Percentiles rank a stretch among this genome's conserved stretches.
Conservation (phyloP, 2,888 invertebrate genomes). For the Cheilosia vulpina region DNA sequence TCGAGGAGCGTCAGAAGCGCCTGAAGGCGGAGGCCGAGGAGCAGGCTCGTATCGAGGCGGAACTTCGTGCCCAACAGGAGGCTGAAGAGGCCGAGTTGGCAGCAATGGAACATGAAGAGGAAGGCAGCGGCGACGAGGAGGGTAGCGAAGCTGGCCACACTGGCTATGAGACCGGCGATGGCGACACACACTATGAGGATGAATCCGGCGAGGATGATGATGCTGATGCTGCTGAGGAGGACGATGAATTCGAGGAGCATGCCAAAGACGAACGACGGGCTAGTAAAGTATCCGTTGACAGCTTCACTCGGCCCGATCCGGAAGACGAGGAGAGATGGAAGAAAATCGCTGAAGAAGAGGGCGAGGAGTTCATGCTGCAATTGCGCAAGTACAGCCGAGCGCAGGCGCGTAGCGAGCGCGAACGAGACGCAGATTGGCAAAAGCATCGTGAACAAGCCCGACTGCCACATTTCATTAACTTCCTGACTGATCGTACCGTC, state of each 20-base stretch:
- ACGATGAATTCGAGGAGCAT: constrained; percentile 78
- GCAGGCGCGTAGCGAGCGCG: constrained; percentile 81
- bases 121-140: constrained; percentile 77
- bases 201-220: constrained; percentile 75
- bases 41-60: constrained; percentile 80
- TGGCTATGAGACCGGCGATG: constrained; percentile 77
- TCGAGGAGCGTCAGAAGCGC: constrained; percentile 81
- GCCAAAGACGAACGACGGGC: constrained; percentile 78
- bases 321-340: constrained; percentile 82
- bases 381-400: constrained; percentile 82
- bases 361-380: constrained; percentile 82
- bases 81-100: constrained; percentile 79
- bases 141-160: constrained; percentile 75
- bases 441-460: constrained; percentile 82
- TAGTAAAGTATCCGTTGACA: constrained; percentile 81
- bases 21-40: constrained; percentile 81
- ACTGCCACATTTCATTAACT: constrained; percentile 83
- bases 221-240: constrained; percentile 77
- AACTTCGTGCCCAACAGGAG: constrained; percentile 80
- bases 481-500: constrained; percentile 90
- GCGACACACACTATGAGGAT: constrained; percentile 76
- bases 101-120: constrained; percentile 77
- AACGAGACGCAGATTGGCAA: constrained; percentile 83
- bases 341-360: constrained; percentile 82
- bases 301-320: constrained; percentile 81